Evolutionary conservation across 2,113 vertebrate species (phyloP), one percentile per base, ranked within the genome.

Genomic region (Aegotheles bennettii): DNA sequence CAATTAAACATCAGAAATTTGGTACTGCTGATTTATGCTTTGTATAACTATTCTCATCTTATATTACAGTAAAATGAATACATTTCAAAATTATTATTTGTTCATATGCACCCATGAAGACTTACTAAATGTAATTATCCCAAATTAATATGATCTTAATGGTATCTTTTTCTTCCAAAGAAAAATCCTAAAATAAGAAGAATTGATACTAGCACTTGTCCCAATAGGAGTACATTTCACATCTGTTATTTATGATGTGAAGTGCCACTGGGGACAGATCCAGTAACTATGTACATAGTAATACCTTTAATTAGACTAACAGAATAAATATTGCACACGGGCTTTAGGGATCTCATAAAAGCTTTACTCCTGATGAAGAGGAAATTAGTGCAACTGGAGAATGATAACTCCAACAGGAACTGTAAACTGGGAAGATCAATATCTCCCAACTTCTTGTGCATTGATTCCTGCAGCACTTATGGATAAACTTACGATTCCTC

Each of bases 221-320:
- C 61, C 63, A n/a, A 1, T 25, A 82, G 57, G 50, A 85, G 35
- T 42, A 40, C 21, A 9, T 78, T 89, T 93, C 82, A 88, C 54
- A 63, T 90, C 61, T 88, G 89, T 87, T 95, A 83, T 75, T 92
- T 87, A 83, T 74, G 87, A 87, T 87, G 80, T 87, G 67, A 69
- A 54, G 63, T 84, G 68, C 75, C 92, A 69, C 19, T 64, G 50
- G 91, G 83, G 89, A 81, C 90, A 87, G 28, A 80, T 71, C 48
- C 45, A 86, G 36, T 86, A 87, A 75, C 89, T 86, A 33, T 76
- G 61, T 87, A 93, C 38, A 42, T 63, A 81, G 28, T 65, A 92
- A 85, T 95, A 86, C 61, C 67, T 94, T 95, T 95, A 96, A 94
- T 95, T 96, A 92, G 79, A 47, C 59, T 64, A 87, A 93, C 74